phyloP scores from a whole-genome alignment of 2,797 vertebrate species.

The Rhadinocentrus ornatus region DNA sequence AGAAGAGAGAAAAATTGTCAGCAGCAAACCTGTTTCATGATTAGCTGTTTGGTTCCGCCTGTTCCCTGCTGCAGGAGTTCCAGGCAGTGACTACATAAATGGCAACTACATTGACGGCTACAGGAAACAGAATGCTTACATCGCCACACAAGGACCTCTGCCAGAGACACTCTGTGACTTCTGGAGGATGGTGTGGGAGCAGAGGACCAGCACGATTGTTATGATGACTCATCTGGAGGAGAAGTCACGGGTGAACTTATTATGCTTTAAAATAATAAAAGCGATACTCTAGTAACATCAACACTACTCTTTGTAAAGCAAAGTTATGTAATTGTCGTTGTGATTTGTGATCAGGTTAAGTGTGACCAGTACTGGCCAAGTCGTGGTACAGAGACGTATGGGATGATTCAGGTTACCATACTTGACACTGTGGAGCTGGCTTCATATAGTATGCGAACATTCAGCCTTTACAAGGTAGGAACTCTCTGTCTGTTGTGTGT shows the following conservation, averaged over 20 bases:
- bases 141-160: conserved; percentile 94
- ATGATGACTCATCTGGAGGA: conserved; percentile 99
- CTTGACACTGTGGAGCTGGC: conserved; percentile 94
- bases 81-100: conserved; percentile 96
- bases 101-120: conserved; percentile 97
- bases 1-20: not conserved
- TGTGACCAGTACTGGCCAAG: conserved; percentile 98
- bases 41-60: not conserved
- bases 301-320: not conserved
- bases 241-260: conserved; percentile 89
- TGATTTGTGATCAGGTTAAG: conserved; percentile 85
- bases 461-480: conserved; percentile 92
- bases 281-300: not conserved
- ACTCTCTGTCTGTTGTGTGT: too few relatives aligned
- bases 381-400: conserved; percentile 84
- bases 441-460: conserved; percentile 92
- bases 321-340: not conserved
- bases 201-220: conserved; percentile 91
- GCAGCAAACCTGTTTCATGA: not conserved
- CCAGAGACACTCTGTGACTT: conserved; percentile 95
- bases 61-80: conserved; percentile 81
- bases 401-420: conserved; percentile 93
- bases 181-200: conserved; percentile 99
- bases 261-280: not conserved
- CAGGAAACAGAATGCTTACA: conserved; percentile 97